Conservation (phyloP, 1,140 invertebrate species). For the Aphis craccivora region DNA sequence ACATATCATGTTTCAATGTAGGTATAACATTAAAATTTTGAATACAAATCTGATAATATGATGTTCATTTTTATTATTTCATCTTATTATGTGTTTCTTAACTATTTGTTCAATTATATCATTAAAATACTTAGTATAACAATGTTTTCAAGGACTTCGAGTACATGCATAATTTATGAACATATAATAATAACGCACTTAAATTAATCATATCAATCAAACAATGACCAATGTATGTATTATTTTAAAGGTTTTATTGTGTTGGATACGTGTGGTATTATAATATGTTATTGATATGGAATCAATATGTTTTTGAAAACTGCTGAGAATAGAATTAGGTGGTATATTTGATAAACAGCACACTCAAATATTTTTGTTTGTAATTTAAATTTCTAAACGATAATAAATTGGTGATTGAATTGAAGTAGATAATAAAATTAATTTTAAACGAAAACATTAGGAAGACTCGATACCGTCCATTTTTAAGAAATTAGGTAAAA, state of each 20-base stretch:
- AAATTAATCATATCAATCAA: conserved; percentile 3
- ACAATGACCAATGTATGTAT: not conserved
- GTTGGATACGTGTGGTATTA: not conserved
- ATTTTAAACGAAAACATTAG: not conserved
- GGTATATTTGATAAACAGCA: not conserved
- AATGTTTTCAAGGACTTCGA: conserved; percentile 4
- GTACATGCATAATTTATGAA: not conserved
- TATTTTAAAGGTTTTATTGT: not conserved
- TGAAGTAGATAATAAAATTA: not conserved
- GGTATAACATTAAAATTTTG: not conserved
- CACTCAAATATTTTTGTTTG: not conserved
- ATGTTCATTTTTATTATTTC: conserved; percentile 12
- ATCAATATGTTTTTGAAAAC: not conserved
- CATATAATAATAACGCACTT: not conserved
- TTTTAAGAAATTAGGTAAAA: not conserved
- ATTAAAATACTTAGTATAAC: conserved; percentile 3
- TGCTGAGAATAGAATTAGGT: not conserved
- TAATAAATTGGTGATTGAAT: not conserved
- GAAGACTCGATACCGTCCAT: not conserved
- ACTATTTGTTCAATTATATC: not conserved
- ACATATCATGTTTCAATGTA: not conserved
- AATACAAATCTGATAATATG: not conserved
- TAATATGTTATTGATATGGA: not conserved
- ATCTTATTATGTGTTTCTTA: conserved; percentile 8
- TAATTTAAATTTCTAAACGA: not conserved